Conservation (phyloP, 2,113 vertebrate species). For the Beaufortia kweichowensis region DNA sequence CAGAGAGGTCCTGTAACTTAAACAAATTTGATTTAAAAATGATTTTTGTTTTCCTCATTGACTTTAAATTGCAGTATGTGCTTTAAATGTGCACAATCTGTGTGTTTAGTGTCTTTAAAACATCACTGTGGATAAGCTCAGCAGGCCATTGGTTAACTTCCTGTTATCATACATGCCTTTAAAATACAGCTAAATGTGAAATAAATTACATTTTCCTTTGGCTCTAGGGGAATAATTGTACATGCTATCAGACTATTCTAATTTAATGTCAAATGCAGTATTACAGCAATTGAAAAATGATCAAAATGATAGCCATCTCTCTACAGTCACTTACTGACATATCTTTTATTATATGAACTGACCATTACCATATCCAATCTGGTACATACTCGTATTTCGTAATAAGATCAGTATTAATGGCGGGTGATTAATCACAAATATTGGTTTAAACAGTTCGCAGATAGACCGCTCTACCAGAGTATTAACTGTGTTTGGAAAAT, state of each 20-base stretch:
- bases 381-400: constrained; percentile 38
- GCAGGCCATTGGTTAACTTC: constrained; percentile 60
- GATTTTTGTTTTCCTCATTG: too few relatives aligned
- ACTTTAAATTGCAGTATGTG: neutral
- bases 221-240: constrained; percentile 20
- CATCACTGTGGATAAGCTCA: constrained; percentile 57
- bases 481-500: constrained; percentile 50
- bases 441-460: constrained; percentile 40
- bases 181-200: constrained; percentile 44
- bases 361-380: constrained; percentile 41
- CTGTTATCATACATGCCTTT: constrained; percentile 65
- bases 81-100: constrained; percentile 23
- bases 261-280: constrained; percentile 30
- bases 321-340: constrained; percentile 16
- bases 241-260: constrained; percentile 27
- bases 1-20: too few relatives aligned
- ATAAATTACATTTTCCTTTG: constrained; percentile 1
- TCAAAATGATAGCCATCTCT: constrained; percentile 40
- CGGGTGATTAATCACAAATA: constrained; percentile 51
- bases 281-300: constrained; percentile 30
- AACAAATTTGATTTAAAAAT: too few relatives aligned
- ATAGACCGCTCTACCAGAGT: constrained; percentile 2
- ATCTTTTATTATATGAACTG: constrained; percentile 47
- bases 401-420: constrained; percentile 52
- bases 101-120: constrained; percentile 51